Percentiles rank a stretch among this genome's conserved stretches.
Evolutionary conservation across 1,140 invertebrate genomes (phyloP).

Genomic region (Drosophila ercepeae): DNA sequence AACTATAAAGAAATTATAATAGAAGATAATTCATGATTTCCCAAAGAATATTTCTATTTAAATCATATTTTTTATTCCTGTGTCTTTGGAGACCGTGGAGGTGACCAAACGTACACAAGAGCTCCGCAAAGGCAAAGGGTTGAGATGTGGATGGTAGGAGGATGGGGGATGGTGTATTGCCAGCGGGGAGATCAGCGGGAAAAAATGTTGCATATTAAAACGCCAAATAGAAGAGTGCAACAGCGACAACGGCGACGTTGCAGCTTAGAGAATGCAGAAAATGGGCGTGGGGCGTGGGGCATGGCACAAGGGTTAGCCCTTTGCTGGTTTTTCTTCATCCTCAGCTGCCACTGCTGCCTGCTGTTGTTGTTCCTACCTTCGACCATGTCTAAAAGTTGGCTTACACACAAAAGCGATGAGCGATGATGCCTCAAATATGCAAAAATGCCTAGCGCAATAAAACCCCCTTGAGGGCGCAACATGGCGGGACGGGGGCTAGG

Average conservation of each 20-base stretch:
- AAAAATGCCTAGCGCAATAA: conserved; percentile 81
- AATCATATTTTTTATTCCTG: background rate
- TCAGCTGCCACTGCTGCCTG: conserved; percentile 5
- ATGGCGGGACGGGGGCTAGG: background rate
- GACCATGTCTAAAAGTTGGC: conserved; percentile 70
- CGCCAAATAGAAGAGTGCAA: conserved; percentile 77
- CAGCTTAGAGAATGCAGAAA: conserved; percentile 69
- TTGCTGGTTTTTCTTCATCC: conserved; percentile 31
- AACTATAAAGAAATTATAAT: background rate
- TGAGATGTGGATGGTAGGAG: background rate
- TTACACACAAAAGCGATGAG: conserved; percentile 82
- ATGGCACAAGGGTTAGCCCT: conserved; percentile 42
- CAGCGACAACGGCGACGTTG: conserved; percentile 40
- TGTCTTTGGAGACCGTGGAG: conserved; percentile 38
- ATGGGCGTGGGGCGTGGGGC: background rate
- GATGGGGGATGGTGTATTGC: conserved; percentile 1
- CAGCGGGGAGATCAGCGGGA: conserved; percentile 43
- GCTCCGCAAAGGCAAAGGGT: background rate
- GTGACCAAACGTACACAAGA: conserved; percentile 67
- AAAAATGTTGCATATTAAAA: conserved; percentile 79
- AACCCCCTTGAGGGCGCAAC: conserved; percentile 48
- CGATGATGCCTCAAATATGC: conserved; percentile 82
- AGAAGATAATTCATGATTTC: too few species aligned
- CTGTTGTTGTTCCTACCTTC: conserved; percentile 29
- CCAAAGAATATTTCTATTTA: too few species aligned